These are phyloP conservation scores for Anthopleura xanthogrammica DNA, from an alignment of 92 coral and sea anemone genomes.

Conservation along the genomic window DNA sequence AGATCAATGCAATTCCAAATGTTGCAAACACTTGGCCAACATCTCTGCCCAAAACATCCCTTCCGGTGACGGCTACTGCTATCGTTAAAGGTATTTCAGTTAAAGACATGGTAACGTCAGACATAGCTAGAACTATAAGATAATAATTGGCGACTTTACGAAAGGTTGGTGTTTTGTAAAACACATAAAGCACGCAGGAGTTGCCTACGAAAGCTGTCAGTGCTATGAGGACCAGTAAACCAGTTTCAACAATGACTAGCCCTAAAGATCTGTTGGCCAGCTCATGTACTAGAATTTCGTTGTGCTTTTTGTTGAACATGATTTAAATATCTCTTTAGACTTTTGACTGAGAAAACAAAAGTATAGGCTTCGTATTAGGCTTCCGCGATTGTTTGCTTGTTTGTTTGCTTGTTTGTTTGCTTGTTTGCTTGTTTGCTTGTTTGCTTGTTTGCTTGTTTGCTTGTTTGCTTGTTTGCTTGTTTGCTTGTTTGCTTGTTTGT, in stretches of 20 bases:
- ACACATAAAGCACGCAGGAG: conserved; percentile 17
- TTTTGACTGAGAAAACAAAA: no score
- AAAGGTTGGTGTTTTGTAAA: conserved; percentile 24
- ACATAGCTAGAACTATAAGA: conserved; percentile 25
- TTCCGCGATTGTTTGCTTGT: no score
- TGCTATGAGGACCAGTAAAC: conserved; percentile 20
- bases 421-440: no score
- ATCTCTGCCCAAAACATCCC: conserved; percentile 5
- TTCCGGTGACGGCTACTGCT: neutral
- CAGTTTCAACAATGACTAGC: conserved; percentile 19
- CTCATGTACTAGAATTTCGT: conserved; percentile 1
- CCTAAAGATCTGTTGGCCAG: conserved; percentile 18
- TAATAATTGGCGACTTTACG: conserved; percentile 31
- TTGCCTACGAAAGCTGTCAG: conserved; percentile 28
- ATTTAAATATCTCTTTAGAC: neutral
- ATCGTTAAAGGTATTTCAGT: conserved; percentile 22
- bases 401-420: no score
- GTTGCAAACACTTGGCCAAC: conserved; percentile 1
- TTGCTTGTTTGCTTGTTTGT: no score
- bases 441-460: no score
- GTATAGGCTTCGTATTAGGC: no score
- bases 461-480: no score
- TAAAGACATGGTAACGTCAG: conserved; percentile 18
- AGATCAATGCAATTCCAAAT: neutral
- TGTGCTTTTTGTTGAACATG: neutral